A percentile compares a stretch with the other conserved stretches of the same genome.
Evolutionary conservation across 2,113 vertebrate genomes (phyloP).

Genomic region (Rhinichthys klamathensis): DNA sequence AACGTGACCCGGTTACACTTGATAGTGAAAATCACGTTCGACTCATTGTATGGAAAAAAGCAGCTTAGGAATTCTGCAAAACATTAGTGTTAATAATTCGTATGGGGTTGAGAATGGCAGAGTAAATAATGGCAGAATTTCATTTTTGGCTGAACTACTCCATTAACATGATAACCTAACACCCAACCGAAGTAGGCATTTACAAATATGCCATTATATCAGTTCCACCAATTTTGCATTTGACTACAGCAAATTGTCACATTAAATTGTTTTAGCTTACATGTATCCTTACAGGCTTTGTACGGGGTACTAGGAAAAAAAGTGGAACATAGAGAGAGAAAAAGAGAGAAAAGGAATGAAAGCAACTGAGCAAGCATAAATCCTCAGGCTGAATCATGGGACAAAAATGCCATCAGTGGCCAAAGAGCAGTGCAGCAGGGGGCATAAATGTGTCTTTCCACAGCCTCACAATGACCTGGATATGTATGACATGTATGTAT

Average conservation of each 20-base stretch:
- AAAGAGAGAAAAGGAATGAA: background rate
- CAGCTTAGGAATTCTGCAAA: too few relatives aligned
- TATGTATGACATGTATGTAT: conserved; percentile 52
- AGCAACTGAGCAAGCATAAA: conserved; percentile 4
- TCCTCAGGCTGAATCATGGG: conserved; percentile 34
- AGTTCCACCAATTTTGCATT: conserved; percentile 1
- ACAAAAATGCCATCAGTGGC: conserved; percentile 34
- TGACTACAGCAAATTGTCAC: background rate
- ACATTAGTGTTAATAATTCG: too few relatives aligned
- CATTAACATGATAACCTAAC: background rate
- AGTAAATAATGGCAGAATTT: background rate
- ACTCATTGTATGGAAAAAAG: too few relatives aligned
- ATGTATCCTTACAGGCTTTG: background rate
- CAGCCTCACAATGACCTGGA: conserved; percentile 63
- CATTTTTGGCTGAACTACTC: background rate
- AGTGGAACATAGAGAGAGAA: background rate
- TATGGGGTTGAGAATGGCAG: too few relatives aligned
- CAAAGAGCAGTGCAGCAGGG: conserved; percentile 31
- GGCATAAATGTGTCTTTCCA: conserved; percentile 29
- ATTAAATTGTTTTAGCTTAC: background rate
- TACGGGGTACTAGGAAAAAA: background rate
- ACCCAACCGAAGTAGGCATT: background rate
- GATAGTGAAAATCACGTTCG: too few relatives aligned
- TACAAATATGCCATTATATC: conserved; percentile 12
- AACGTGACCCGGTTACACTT: background rate